Percentiles rank a stretch among this genome's conserved stretches.
Evolutionary conservation across 2,797 vertebrate species (phyloP).

Genomic region (Odontamblyopus lacepedii): DNA sequence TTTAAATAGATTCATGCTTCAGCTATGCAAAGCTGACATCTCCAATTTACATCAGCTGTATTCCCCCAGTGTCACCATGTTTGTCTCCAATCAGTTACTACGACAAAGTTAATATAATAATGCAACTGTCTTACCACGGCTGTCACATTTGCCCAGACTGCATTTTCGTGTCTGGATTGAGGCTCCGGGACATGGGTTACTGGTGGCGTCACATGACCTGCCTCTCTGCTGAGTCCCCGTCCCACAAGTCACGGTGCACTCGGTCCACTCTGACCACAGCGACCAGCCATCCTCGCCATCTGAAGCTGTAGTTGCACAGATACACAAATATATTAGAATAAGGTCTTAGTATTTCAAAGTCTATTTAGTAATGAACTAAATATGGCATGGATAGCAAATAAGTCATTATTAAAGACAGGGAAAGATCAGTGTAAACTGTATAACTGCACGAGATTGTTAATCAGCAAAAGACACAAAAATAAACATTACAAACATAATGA

Average conservation of each 20-base stretch:
- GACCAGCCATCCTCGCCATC: constrained; percentile 94
- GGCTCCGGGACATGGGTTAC: constrained; percentile 89
- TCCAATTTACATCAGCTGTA: constrained; percentile 25
- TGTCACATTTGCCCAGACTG: constrained; percentile 91
- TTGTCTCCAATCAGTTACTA: constrained; percentile 27
- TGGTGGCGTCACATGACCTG: constrained; percentile 94
- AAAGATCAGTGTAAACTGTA: not conserved
- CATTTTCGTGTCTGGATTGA: constrained; percentile 97
- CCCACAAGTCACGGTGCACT: constrained; percentile 94
- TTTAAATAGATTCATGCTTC: constrained; percentile 42
- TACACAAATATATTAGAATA: not conserved
- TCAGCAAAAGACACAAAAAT: too few relatives aligned
- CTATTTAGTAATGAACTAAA: too few relatives aligned
- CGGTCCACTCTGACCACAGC: constrained; percentile 97
- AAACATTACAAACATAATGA: too few relatives aligned
- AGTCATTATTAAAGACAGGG: too few relatives aligned
- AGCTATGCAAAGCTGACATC: constrained; percentile 20
- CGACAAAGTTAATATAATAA: constrained; percentile 19
- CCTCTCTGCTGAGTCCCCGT: constrained; percentile 96
- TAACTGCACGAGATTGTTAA: not conserved
- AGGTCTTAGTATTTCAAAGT: not conserved
- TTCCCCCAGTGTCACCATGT: constrained; percentile 26
- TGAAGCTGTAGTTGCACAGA: constrained; percentile 61
- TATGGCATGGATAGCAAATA: too few relatives aligned
- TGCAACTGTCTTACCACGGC: constrained; percentile 84